phyloP scores from a whole-genome alignment of 2,888 invertebrate species.

The Arge pagana region DNA sequence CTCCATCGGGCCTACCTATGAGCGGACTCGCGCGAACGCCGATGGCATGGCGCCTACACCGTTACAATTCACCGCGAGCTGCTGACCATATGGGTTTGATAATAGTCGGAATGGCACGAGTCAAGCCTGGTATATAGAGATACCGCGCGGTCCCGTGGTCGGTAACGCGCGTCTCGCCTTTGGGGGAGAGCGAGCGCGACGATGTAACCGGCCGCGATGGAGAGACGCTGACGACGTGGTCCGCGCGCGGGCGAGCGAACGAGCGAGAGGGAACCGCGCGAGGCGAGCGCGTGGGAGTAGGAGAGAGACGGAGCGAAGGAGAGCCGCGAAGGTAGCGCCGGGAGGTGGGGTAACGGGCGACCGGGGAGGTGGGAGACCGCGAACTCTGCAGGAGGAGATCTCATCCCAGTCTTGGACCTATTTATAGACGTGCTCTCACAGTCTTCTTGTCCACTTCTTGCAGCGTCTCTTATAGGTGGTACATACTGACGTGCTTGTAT shows the following conservation, averaged over 20 bases:
- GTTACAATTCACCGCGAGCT: slow-evolving; percentile 6
- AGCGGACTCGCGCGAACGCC: no score
- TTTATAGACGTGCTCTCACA: slow-evolving; percentile 57
- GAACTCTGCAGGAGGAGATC: slow-evolving; percentile 51
- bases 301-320: slow-evolving; percentile 21
- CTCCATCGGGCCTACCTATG: no score
- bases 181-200: slow-evolving; percentile 13
- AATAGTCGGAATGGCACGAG: slow-evolving; percentile 15
- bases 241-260: no score
- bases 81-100: slow-evolving; percentile 15
- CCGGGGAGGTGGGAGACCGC: slow-evolving; percentile 37
- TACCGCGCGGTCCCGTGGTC: slow-evolving; percentile 7
- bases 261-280: slow-evolving; percentile 1
- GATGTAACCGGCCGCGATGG: no score
- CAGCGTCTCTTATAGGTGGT: slow-evolving; percentile 43
- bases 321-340: slow-evolving; percentile 17
- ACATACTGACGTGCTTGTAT: no score
- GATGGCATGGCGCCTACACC: not conserved
- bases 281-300: slow-evolving; percentile 5
- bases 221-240: no score
- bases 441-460: slow-evolving; percentile 53
- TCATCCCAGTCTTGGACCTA: slow-evolving; percentile 54
- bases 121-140: not conserved
- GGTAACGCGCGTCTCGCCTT: slow-evolving; percentile 16
- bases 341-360: slow-evolving; percentile 21